These are phyloP conservation scores for Odontothrips loti DNA, from an alignment of 2,888 invertebrate genomes.

Conservation along the genomic window DNA sequence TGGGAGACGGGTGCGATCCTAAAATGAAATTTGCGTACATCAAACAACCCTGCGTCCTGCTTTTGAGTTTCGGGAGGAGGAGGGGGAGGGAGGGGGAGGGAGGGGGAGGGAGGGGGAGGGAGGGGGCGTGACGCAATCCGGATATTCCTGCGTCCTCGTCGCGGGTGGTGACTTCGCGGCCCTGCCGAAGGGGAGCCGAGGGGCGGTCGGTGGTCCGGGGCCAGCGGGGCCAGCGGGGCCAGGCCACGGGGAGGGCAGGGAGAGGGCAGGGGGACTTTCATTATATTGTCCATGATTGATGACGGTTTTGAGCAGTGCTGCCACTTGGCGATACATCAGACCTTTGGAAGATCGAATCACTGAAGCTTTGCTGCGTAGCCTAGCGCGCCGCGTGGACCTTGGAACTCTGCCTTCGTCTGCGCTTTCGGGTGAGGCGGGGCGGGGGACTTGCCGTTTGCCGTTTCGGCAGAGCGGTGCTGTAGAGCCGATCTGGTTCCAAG, in stretches of 20 bases:
- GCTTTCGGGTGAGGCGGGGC: no score
- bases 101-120: not conserved
- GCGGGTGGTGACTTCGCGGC: not conserved
- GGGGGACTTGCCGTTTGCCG: not conserved
- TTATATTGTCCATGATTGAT: conserved; percentile 23
- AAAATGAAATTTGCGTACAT: no score
- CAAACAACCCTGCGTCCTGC: not conserved
- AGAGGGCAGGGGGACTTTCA: not conserved
- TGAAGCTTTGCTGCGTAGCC: not conserved
- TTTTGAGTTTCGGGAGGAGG: not conserved
- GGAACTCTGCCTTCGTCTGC: no score
- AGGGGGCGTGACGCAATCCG: not conserved
- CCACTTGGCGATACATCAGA: conserved; percentile 20
- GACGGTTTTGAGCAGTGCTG: not conserved
- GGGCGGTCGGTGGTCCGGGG: no score
- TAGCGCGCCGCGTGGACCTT: no score
- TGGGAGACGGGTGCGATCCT: no score
- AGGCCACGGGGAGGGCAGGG: not conserved
- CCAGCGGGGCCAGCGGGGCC: no score
- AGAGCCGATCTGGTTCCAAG: no score
- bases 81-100: not conserved
- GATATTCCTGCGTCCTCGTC: not conserved
- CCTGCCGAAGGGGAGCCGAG: not conserved
- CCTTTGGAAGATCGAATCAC: no score
- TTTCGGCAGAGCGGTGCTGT: not conserved